Conservation (phyloP, 1,140 invertebrate species). For the Drosophila truncata region DNA sequence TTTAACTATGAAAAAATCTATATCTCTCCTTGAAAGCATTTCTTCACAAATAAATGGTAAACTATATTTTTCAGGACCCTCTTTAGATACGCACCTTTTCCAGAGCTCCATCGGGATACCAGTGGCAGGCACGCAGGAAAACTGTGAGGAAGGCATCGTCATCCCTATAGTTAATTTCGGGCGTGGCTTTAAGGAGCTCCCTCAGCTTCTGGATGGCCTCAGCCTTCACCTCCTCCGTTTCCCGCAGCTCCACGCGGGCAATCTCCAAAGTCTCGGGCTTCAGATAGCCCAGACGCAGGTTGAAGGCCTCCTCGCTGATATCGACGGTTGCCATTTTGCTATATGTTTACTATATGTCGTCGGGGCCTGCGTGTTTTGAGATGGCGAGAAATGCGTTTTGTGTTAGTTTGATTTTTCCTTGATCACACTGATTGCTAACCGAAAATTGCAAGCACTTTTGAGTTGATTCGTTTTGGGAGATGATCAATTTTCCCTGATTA, state of each 20-base stretch:
- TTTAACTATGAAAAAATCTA: not conserved
- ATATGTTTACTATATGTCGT: constrained; percentile 7
- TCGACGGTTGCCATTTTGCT: constrained; percentile 48
- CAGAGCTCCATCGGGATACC: constrained; percentile 91
- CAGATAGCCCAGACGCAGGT: constrained; percentile 75
- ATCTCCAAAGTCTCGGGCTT: constrained; percentile 86
- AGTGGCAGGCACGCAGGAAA: constrained; percentile 92
- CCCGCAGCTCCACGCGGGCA: constrained; percentile 89
- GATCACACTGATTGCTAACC: constrained; percentile 31
- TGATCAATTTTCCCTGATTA: constrained; percentile 40
- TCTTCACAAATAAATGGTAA: not conserved
- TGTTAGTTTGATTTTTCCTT: constrained; percentile 30
- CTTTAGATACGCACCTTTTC: constrained; percentile 88
- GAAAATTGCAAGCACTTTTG: constrained; percentile 49
- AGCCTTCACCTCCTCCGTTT: constrained; percentile 89
- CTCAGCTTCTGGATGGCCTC: constrained; percentile 88
- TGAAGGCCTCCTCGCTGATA: constrained; percentile 79
- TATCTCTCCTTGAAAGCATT: not conserved
- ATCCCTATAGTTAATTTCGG: constrained; percentile 88
- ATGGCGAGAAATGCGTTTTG: constrained; percentile 55
- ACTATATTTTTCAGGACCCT: not conserved
- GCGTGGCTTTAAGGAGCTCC: constrained; percentile 88
- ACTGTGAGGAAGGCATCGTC: constrained; percentile 91
- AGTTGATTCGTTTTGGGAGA: constrained; percentile 14
- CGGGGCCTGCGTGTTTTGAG: constrained; percentile 61